phyloP scores from a whole-genome alignment of 53 echinoderm and acorn worm genomes.

The Stichopus horrens region DNA sequence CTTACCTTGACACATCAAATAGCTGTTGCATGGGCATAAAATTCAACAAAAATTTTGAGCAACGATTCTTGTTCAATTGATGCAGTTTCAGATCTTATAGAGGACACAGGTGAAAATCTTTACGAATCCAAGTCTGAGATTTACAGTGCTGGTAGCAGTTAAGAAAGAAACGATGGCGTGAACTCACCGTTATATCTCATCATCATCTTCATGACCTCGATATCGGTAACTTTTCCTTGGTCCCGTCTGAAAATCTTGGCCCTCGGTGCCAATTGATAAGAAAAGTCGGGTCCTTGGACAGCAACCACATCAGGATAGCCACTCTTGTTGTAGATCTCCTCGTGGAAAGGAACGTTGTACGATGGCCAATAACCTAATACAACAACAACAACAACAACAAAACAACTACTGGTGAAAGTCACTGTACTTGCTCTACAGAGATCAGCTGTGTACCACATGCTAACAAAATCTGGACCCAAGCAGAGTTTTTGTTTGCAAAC shows the following conservation, averaged over 20 bases:
- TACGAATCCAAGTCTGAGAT: no score
- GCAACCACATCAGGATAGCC: slow-evolving; percentile 78
- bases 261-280: slow-evolving; percentile 82
- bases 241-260: slow-evolving; percentile 95
- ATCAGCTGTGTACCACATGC: no score
- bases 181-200: slow-evolving; percentile 91
- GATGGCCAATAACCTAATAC: slow-evolving; percentile 92
- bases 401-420: background rate
- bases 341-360: slow-evolving; percentile 93
- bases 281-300: slow-evolving; percentile 54
- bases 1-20: no score
- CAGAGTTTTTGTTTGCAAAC: no score
- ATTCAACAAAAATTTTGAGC: no score
- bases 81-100: no score
- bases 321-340: slow-evolving; percentile 83
- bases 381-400: background rate
- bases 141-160: no score
- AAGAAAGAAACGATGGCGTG: background rate
- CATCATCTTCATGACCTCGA: slow-evolving; percentile 72
- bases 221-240: slow-evolving; percentile 73
- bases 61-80: no score
- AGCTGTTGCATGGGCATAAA: no score
- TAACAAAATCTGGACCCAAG: no score
- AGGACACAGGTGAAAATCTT: no score
- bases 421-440: background rate